Conservation (phyloP, 2,888 invertebrate species). For the Scelioninae gen. 1 region DNA sequence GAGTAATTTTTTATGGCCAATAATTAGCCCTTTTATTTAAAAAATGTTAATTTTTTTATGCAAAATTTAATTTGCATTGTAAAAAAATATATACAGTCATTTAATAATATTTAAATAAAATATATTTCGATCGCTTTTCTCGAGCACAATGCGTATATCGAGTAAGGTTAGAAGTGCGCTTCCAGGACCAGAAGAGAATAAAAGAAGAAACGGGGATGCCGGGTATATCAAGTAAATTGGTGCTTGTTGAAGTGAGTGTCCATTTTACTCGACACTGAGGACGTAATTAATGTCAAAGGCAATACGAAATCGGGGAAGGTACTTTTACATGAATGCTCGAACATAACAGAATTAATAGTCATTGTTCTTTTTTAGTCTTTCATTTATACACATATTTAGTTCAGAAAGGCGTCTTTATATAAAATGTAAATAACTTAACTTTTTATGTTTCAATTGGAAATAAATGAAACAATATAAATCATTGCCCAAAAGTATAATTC, state of each 20-base stretch:
- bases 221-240: slow-evolving; percentile 65
- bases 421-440: too few relatives aligned
- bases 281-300: slow-evolving; percentile 69
- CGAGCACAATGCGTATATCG: not conserved
- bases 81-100: too few relatives aligned
- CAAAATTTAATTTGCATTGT: too few relatives aligned
- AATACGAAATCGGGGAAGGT: slow-evolving; percentile 46
- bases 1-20: too few relatives aligned
- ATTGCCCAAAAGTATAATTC: too few relatives aligned
- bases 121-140: not conserved
- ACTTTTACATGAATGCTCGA: slow-evolving; percentile 52
- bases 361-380: slow-evolving; percentile 31
- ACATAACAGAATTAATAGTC: slow-evolving; percentile 44
- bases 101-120: too few relatives aligned
- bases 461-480: too few relatives aligned
- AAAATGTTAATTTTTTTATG: too few relatives aligned
- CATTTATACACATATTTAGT: not conserved
- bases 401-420: too few relatives aligned
- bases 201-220: slow-evolving; percentile 53
- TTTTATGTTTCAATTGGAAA: too few relatives aligned
- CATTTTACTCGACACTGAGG: slow-evolving; percentile 65
- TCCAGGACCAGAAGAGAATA: slow-evolving; percentile 38
- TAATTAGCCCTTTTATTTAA: too few relatives aligned
- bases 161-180: slow-evolving; percentile 49
- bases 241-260: slow-evolving; percentile 58